Evolutionary conservation across 2,888 invertebrate genomes (phyloP), one percentile per base, ranked within the genome.

Genomic region (Calliopum simillimum): DNA sequence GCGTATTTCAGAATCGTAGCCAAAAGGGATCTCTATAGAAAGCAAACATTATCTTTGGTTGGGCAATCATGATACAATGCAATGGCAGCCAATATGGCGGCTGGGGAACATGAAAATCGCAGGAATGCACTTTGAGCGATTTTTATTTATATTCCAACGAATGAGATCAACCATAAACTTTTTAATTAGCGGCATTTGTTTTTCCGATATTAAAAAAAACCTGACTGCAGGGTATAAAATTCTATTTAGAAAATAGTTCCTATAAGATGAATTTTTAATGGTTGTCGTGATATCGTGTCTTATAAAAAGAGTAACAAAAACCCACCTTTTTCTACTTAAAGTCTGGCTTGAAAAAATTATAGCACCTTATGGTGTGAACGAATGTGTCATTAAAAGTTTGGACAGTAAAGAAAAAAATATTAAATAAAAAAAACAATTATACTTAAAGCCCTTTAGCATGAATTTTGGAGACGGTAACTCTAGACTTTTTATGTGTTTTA

Each of bases 51-150:
- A 2, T 8, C 5, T 8, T 8, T 33, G 5, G 33, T 33, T 33
- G 33, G 33, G 8, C 33, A 33, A 33, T 33, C 33, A 33, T 33
- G 33, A 8, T 33, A 33, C 8, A 33, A 33, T 53, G 21, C 44
- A 46, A 49, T 49, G 58, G 58, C 59, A 67, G 59, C 59, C 67
- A 67, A 67, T 33, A 67, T 67, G 67, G 67, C 67, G 67, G 43
- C 64, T 19, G 44, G 11, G 16, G 21, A n/a, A 23, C 23, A 19
- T 53, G 21, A 23, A 53, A 21, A 53, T 13, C 0, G 19, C 16
- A 53, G 12, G 23, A 12, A 53, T 53, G 53, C 53, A 21, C 23
- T 53, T 53, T 23, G 21, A 23, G 21, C 5, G 14, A 53, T 53
- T 53, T 53, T 11, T 14, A 1, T 16, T 4, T 5, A 14, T 63